Base-by-base conservation (phyloP, 1,140 invertebrate species). In the Luehdorfia chinensis region DNA sequence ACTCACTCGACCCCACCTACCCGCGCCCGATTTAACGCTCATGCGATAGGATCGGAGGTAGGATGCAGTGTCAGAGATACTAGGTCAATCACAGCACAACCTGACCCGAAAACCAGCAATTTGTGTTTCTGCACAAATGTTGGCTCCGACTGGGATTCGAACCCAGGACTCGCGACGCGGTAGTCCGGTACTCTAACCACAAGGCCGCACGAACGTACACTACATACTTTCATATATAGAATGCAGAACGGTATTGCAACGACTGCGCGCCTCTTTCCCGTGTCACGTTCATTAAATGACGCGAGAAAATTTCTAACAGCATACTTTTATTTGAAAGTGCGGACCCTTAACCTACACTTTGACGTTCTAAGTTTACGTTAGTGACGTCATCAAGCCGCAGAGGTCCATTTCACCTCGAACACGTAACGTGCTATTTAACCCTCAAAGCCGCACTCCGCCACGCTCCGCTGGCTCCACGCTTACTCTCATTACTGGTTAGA, bases 281-380 rank as follows among this genome's bases (percentile, higher is more conserved):
- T 5, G 5, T 31, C 6, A 12, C 9, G 12, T 6, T 31, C n/a
- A n/a, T n/a, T n/a, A n/a, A 12, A 9, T 12, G 12, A 12, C 30
- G 9, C 12, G 30, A 12, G 5, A 12, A 9, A 31, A 12, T 31
- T 31, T 12, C 6, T 5, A 12, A 7, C 2, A 31, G 30, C 12
- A 5, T 13, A 11, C 2, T 21, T 3, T n/a, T 21, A 21, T 3
- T 31, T 12, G 12, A 30, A 28, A 28, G 39, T 15, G 12, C 11
- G 11, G 16, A 28, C 39, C 25, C 39, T 43, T 43, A 43, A 43
- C 39, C 39, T 14, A 30, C 25, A 28, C 19, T 43, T 43, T 16
- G 11, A 27, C 37, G 25, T 28, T 39, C 18, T 37, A 39, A 39
- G 19, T 15, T 16, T 5, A 14, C 31, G 7, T 13, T 23, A 27